Conservation (phyloP, 2,888 invertebrate genomes). For the Escarpia spicata region DNA sequence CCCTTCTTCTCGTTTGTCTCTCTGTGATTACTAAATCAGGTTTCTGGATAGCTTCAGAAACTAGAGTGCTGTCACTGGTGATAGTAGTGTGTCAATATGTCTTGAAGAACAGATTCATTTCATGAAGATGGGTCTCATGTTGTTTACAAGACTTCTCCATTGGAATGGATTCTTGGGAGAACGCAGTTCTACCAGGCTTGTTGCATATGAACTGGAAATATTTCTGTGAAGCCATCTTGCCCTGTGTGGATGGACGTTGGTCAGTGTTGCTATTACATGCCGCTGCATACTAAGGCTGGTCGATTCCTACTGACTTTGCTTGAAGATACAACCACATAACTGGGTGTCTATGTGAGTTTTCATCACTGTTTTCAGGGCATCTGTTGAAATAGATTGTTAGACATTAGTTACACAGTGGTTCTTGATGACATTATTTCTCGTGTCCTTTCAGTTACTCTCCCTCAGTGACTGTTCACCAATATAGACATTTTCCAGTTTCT, state of each 20-base stretch:
- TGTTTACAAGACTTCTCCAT: too few relatives aligned
- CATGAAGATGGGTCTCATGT: too few relatives aligned
- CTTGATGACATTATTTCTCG: neutral
- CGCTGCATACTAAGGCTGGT: neutral
- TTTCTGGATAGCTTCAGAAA: neutral
- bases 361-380: neutral
- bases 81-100: neutral
- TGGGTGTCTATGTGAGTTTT: too few relatives aligned
- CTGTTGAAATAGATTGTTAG: neutral
- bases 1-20: neutral
- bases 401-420: neutral
- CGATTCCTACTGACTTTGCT: too few relatives aligned
- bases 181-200: neutral
- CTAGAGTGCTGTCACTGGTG: neutral
- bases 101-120: neutral
- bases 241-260: neutral
- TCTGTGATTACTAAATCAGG: neutral
- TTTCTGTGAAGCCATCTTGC: neutral
- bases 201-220: neutral
- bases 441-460: neutral
- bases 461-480: neutral
- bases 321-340: too few relatives aligned
- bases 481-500: neutral
- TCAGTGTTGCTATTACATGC: neutral
- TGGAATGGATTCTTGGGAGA: too few relatives aligned